Evolutionary conservation across 2,888 invertebrate genomes (phyloP).

Genomic region (Eilema depressum): DNA sequence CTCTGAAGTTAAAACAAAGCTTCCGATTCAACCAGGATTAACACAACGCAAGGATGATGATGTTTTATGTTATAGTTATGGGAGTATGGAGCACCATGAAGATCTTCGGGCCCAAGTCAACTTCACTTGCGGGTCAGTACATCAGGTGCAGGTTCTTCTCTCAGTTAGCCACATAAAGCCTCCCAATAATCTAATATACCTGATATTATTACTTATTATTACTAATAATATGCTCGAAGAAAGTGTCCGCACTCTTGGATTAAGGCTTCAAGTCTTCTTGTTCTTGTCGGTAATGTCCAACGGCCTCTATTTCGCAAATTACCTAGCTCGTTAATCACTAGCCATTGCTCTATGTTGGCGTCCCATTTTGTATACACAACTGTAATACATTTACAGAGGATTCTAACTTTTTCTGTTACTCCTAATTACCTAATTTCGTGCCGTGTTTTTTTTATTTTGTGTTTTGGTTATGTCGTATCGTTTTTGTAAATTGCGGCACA

Average conservation of each 20-base stretch:
- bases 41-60: too few relatives aligned
- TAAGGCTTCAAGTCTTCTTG: slow-evolving; percentile 46
- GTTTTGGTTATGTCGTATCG: neutral
- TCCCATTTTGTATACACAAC: slow-evolving; percentile 40
- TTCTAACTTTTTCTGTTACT: slow-evolving; percentile 30
- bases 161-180: too few relatives aligned
- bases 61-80: too few relatives aligned
- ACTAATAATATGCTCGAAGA: neutral
- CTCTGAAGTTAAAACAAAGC: too few relatives aligned
- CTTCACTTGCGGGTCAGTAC: too few relatives aligned
- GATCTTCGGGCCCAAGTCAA: too few relatives aligned
- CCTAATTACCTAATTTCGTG: slow-evolving; percentile 35
- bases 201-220: neutral
- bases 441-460: neutral
- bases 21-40: too few relatives aligned
- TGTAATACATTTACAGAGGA: slow-evolving; percentile 28
- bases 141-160: too few relatives aligned
- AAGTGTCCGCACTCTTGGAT: slow-evolving; percentile 13
- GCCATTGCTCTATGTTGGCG: slow-evolving; percentile 21
- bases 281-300: slow-evolving; percentile 51
- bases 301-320: slow-evolving; percentile 58
- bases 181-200: too few relatives aligned
- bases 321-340: slow-evolving; percentile 62
- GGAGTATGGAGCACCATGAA: too few relatives aligned
- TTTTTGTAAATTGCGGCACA: neutral